These are phyloP conservation scores for Ephialtes manifestator DNA, from an alignment of 2,888 invertebrate species.

Conservation along the genomic window DNA sequence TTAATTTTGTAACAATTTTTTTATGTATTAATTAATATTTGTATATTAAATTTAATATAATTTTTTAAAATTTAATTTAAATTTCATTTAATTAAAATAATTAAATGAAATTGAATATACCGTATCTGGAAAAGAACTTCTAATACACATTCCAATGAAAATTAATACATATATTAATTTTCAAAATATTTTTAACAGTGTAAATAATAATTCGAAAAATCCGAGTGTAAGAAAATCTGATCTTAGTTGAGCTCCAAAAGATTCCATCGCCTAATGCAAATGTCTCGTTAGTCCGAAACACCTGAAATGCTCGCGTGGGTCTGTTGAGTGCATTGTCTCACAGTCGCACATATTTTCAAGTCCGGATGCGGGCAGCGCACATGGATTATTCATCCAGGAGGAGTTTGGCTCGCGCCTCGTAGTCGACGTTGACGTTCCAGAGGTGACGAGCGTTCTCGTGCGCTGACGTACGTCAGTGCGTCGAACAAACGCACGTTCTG, in stretches of 20 bases:
- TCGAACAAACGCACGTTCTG: slow-evolving; percentile 56
- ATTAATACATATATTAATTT: too few relatives aligned
- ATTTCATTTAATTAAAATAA: too few relatives aligned
- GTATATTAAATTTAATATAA: too few relatives aligned
- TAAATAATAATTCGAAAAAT: too few relatives aligned
- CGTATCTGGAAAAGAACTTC: too few relatives aligned
- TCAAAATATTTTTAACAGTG: too few relatives aligned
- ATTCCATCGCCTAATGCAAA: slow-evolving; percentile 78
- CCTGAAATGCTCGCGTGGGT: slow-evolving; percentile 78
- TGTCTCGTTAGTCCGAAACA: slow-evolving; percentile 79
- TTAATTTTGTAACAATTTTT: too few relatives aligned
- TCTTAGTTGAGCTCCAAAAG: slow-evolving; percentile 24
- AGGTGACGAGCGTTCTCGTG: slow-evolving; percentile 54
- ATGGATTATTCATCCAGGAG: slow-evolving; percentile 81
- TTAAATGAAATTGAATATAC: too few relatives aligned
- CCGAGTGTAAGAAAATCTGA: slow-evolving; percentile 24
- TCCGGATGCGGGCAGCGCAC: slow-evolving; percentile 67
- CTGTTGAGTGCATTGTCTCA: slow-evolving; percentile 74
- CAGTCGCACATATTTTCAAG: slow-evolving; percentile 53
- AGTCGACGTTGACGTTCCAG: slow-evolving; percentile 55
- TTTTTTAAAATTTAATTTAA: too few relatives aligned
- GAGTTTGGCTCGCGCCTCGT: slow-evolving; percentile 11
- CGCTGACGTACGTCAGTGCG: slow-evolving; percentile 62
- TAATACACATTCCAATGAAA: too few relatives aligned
- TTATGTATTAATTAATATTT: too few relatives aligned